Base-by-base conservation (phyloP, 1,140 invertebrate species). In the Drosophila lowei region DNA sequence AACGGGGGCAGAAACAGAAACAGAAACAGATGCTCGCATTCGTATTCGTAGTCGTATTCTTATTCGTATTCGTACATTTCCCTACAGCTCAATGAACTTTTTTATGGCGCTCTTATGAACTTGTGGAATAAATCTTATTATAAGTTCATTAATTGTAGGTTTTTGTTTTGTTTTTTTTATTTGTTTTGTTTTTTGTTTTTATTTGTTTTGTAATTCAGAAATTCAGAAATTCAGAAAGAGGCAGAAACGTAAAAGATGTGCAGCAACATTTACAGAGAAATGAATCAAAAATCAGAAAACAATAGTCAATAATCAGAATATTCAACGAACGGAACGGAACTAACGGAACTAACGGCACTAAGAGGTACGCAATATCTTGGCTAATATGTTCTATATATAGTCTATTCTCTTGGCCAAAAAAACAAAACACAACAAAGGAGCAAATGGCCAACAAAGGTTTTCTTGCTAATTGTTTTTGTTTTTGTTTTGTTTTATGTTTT, bases 161-260 rank as follows among this genome's bases (percentile, higher is more conserved):
- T 30, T 49, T 7, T 13, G 6, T 50, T 13, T 4, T 38, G 13
- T 13, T 4, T 38, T 38, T 11, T 38, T 38, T 38, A 3, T 34
- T 34, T 7, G 6, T 23, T 50, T 50, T 49, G 9, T 3, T 34
- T 34, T 38, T 50, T 57, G 34, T 48, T 57, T 65, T 34, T 11
- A 18, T 56, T 52, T 49, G 48, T 53, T 73, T 73, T 18, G 70
- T 47, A 73, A 73, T 73, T 34, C 9, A 11, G n/a, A n/a, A n/a
- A n/a, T n/a, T n/a, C n/a, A n/a, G n/a, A n/a, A 18, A 18, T 18
- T 18, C 18, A 18, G 18, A 18, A 11, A 38, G 65, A 74, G 71
- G 71, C 71, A 30, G 52, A 63, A 67, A 74, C 60, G 52, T 34
- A 74, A 74, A 74, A 64, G 48, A 74, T 73, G 71, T 74, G 71